Percentiles rank a stretch among this genome's conserved stretches.
These are phyloP conservation scores for Parnassius orleans DNA, from an alignment of 2,888 invertebrate species.

Conservation along the genomic window DNA sequence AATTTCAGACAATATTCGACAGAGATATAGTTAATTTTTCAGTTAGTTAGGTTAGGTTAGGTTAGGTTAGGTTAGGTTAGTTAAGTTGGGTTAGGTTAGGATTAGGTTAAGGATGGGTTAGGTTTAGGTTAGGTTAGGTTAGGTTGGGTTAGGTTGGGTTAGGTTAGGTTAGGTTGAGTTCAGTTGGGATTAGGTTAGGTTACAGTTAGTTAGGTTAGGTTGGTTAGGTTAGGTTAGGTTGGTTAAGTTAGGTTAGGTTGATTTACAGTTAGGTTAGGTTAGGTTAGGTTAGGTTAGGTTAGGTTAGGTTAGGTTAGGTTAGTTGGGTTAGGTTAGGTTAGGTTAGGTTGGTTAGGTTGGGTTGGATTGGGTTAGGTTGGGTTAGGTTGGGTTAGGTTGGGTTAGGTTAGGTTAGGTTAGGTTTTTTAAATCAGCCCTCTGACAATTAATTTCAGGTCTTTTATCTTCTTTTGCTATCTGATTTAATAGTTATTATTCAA, in stretches of 20 bases:
- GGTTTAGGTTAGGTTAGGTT: conserved; percentile 13
- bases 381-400: conserved; percentile 12
- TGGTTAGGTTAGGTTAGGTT: conserved; percentile 7
- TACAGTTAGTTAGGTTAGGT: no score
- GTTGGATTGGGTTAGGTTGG: conserved; percentile 4
- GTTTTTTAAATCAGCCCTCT: no score
- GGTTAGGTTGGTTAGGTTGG: conserved; percentile 7
- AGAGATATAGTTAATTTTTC: no score
- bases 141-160: conserved; percentile 10
- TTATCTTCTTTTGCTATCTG: no score
- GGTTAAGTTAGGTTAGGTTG: background rate
- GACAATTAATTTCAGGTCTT: no score
- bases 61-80: conserved; percentile 5
- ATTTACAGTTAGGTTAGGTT: conserved; percentile 7
- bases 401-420: conserved; percentile 9
- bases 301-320: conserved; percentile 10
- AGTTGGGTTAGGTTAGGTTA: conserved; percentile 13
- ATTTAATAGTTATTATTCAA: no score
- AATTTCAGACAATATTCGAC: no score
- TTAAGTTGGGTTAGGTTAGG: conserved; percentile 11
- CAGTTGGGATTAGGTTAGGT: conserved; percentile 1
- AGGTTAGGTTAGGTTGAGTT: conserved; percentile 6
- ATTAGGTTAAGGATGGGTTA: conserved; percentile 10
- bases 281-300: conserved; percentile 12
- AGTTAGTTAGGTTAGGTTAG: conserved; percentile 4